Evolutionary conservation across 2,113 vertebrate species (phyloP), one percentile per base, ranked within the genome.

Genomic region (Asarcornis scutulata): DNA sequence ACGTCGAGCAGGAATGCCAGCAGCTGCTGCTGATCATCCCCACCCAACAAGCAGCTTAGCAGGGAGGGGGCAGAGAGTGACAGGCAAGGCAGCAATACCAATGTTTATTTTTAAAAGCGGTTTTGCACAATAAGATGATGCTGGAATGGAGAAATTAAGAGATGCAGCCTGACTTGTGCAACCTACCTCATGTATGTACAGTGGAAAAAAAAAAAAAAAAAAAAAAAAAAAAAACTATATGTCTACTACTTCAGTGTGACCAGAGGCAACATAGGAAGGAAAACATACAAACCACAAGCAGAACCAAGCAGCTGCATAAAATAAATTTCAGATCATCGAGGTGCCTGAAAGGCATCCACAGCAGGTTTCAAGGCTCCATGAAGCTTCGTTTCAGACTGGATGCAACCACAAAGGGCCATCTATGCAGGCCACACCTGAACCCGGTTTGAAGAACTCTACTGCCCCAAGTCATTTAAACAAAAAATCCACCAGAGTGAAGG

Each of bases 361-460:
- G 34, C 50, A 91, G 31, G 62, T 36, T 42, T 40, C 31, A 46
- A 46, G 44, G 14, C 32, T 64, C 26, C 58, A 18, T 34, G 29
- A 3, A 58, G 9, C 25, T 90, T 77, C 77, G 38, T 44, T 93
- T 69, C 15, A 15, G 48, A 40, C 42, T n/a, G 38, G 29, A 38
- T 2, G 6, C 78, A 89, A 71, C 6, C 1, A 6, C 10, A 46
- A 25, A 0, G 0, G 13, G 13, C 40, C n/a, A 29, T 32, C 36
- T 11, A 12, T 17, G 13, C 4, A 55, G 9, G 4, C 50, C 34
- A 13, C 55, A 31, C 21, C 50, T 40, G 42, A 87, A 52, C 13
- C n/a, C 3, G 55, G 1, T 0, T 0, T 4, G 9, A 66, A 59
- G 46, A 89, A 63, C 85, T 67, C 13, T 42, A 34, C 7, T 38